Base-by-base conservation (phyloP, 2,113 vertebrate species). In the Cettia cetti region DNA sequence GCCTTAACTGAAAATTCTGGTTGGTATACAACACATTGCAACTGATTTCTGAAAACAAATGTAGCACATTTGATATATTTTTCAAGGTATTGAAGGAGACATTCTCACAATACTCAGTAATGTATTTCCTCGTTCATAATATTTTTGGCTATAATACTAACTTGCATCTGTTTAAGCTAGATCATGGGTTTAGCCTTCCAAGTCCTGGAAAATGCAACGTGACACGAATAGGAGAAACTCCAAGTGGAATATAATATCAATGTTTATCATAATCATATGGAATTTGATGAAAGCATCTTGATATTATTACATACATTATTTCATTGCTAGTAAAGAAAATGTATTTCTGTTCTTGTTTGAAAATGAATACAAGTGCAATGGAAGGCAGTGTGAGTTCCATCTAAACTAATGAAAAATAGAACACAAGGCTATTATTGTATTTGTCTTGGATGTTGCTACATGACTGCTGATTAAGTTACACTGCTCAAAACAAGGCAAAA, bases 401-500 rank as follows among this genome's bases (percentile, higher is more conserved):
- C 82, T 95, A 92, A 95, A 40, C 94, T 97, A 97, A 95, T 95
- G 89, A 94, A 94, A 97, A 93, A 93, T 37, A 86, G 72, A 96
- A 80, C 66, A 85, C 75, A 68, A 82, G 5, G 22, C 75, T 95
- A 74, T 95, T 90, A 82, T 40, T 64, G 49, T 44, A 28, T 75
- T 95, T 96, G 81, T 83, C 69, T 90, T 68, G 74, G 84, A 83
- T 94, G 87, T 28, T 92, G 57, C 42, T 92, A 92, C 61, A 68
- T 86, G 93, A 90, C 60, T 91, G 69, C 49, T 95, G 88, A 82
- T 94, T 93, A 94, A 93, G 77, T 91, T 92, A 93, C 52, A 66
- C 49, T 68, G 52, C 69, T 95, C 64, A 93, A 95, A 96, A 96
- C 86, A 96, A 93, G 80, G 77, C 53, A 93, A 93, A 95, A 91